Evolutionary conservation across 2,113 vertebrate genomes (phyloP).

Genomic region (Piprites chloris): DNA sequence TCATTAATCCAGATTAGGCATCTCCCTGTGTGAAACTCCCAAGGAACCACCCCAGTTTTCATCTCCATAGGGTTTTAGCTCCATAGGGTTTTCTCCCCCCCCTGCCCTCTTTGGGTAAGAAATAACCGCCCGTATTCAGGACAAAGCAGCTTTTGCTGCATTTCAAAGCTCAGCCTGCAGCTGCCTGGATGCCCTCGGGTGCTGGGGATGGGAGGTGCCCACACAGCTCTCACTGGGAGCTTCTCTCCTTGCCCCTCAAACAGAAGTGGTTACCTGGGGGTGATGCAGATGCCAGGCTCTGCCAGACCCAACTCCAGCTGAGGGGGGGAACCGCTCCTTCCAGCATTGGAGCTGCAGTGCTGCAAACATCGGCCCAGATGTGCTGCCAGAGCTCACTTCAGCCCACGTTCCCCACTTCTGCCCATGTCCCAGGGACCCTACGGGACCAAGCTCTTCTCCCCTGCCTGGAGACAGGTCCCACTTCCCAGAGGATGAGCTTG

Average conservation of each 20-base stretch:
- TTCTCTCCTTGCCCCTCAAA: neutral
- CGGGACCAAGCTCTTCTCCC: neutral
- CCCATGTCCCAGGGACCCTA: neutral
- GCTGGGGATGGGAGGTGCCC: neutral
- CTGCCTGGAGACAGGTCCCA: fast-evolving
- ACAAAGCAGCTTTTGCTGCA: neutral
- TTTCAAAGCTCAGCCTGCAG: neutral
- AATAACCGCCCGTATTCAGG: neutral
- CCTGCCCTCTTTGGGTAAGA: neutral
- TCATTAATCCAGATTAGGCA: neutral
- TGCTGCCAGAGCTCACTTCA: neutral
- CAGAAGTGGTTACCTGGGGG: neutral
- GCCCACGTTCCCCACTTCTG: neutral
- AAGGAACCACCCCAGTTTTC: neutral
- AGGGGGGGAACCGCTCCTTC: neutral
- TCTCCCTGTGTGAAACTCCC: neutral
- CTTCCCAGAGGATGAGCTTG: neutral
- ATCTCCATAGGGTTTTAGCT: neutral
- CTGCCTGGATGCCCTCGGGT: neutral
- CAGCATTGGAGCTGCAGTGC: neutral
- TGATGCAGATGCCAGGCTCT: neutral
- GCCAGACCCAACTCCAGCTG: neutral
- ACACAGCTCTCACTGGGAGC: no score
- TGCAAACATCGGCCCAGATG: neutral
- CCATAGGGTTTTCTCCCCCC: neutral